Evolutionary conservation across 2,113 vertebrate species (phyloP), one percentile per base, ranked within the genome.

Genomic region (Columba janthina): DNA sequence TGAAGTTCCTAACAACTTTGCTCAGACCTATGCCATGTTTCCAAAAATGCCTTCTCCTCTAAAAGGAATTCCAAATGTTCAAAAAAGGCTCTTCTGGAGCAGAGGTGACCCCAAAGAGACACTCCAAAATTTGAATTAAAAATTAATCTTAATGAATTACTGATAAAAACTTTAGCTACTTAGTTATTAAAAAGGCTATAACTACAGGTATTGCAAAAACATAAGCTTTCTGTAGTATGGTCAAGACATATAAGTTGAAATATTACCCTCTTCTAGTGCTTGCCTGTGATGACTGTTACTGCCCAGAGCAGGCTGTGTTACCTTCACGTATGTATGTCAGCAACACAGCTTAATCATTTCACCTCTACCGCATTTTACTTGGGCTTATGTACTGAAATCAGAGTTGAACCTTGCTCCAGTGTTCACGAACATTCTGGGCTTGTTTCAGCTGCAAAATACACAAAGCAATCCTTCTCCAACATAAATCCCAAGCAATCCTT

Each of bases 291-390:
- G 50, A 46, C 31, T 34, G 9, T 5, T 66, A 48, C 20, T 58
- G 50, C 11, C 11, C 15, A 58, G 62, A 66, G 34, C 1, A 79
- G 36, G 16, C 36, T 46, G 22, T 10, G 0, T 26, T 76, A 83
- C 32, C 16, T 58, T 69, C 11, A 10, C 7, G 20, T 7, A 12
- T 1, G 0, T 25, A 7, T 26, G 18, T 21, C 29, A 76, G 44
- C 34, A 72, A 42, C 12, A 21, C 5, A 50, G 7, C 9, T 36
- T 44, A 22, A 78, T 29, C 26, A 69, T 57, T 67, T 77, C 44
- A 71, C 4, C 6, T 38, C n/a, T 42, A n/a, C 29, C 44, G 36
- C 44, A 18, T 54, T 82, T 87, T 20, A 56, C 24, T 58, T 20
- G 70, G 34, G 10, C 61, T 88, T 46, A 14, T 2, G 11, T 24